These are phyloP conservation scores for Parnassius orleans DNA, from an alignment of 2,888 invertebrate species.

Conservation along the genomic window DNA sequence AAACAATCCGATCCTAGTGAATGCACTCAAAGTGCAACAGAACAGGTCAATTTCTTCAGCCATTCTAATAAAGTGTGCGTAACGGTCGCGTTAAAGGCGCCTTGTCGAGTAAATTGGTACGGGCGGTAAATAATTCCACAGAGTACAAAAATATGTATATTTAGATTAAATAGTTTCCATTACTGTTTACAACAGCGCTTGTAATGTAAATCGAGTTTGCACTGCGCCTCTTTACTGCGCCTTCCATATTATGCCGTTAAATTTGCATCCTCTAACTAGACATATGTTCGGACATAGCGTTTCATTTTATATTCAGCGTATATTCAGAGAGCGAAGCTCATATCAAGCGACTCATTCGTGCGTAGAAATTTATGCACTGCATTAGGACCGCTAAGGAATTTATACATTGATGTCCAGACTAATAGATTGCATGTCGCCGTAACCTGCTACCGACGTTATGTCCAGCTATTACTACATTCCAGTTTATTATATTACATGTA, in stretches of 20 bases:
- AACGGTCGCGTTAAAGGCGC: no score
- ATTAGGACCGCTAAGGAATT: constrained; percentile 13
- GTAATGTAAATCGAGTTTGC: constrained; percentile 12
- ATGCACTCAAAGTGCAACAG: no score
- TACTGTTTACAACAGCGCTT: constrained; percentile 9
- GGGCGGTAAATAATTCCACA: no score
- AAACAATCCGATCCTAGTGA: no score
- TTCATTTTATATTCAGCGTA: constrained; percentile 23
- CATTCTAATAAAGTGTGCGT: no score
- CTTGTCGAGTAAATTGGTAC: no score
- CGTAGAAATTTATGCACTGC: constrained; percentile 16
- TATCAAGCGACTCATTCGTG: constrained; percentile 11
- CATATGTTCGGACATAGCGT: constrained; percentile 6
- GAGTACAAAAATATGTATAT: background rate
- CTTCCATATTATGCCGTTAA: constrained; percentile 15
- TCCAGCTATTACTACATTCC: no score
- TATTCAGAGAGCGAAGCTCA: constrained; percentile 19
- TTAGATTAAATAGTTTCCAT: constrained; percentile 1
- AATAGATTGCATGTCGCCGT: constrained; percentile 18
- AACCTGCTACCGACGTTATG: background rate
- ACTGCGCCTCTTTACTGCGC: constrained; percentile 13
- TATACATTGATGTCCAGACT: constrained; percentile 5
- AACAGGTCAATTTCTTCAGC: no score
- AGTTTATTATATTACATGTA: no score
- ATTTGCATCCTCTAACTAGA: constrained; percentile 18